These are phyloP conservation scores for Philaethria dido DNA, from an alignment of 2,888 invertebrate species.

Conservation along the genomic window DNA sequence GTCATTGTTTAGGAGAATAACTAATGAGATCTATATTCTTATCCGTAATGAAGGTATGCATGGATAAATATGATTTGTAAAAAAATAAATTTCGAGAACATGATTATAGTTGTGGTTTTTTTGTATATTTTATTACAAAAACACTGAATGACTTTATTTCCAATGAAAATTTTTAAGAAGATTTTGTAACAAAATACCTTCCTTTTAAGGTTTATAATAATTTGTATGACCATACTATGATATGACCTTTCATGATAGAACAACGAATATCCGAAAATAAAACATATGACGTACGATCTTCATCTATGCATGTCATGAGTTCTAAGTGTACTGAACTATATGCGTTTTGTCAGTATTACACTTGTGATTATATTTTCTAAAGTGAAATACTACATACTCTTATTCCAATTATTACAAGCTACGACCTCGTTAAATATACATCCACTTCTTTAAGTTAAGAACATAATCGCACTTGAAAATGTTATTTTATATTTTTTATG, in stretches of 20 bases:
- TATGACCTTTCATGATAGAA: too few relatives aligned
- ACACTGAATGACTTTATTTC: too few relatives aligned
- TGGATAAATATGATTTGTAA: not conserved
- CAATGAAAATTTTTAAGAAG: too few relatives aligned
- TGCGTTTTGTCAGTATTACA: conserved; percentile 7
- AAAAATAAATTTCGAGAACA: not conserved
- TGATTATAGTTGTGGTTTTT: not conserved
- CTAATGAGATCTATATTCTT: conserved; percentile 32
- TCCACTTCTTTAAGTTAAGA: not conserved
- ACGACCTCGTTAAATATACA: not conserved
- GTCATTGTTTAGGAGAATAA: conserved; percentile 10
- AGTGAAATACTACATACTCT: conserved; percentile 2
- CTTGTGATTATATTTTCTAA: conserved; percentile 13
- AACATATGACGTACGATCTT: not conserved
- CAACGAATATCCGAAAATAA: not conserved
- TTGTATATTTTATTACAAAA: not conserved
- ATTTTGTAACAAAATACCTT: too few relatives aligned
- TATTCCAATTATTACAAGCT: not conserved
- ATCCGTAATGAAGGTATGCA: not conserved
- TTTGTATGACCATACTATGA: too few relatives aligned
- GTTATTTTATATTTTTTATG: not conserved
- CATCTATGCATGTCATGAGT: not conserved
- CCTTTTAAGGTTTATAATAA: too few relatives aligned
- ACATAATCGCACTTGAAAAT: not conserved
- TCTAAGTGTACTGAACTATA: conserved; percentile 3